Evolutionary conservation across 2,797 vertebrate genomes (phyloP).

Genomic region (Chiloscyllium punctatum): DNA sequence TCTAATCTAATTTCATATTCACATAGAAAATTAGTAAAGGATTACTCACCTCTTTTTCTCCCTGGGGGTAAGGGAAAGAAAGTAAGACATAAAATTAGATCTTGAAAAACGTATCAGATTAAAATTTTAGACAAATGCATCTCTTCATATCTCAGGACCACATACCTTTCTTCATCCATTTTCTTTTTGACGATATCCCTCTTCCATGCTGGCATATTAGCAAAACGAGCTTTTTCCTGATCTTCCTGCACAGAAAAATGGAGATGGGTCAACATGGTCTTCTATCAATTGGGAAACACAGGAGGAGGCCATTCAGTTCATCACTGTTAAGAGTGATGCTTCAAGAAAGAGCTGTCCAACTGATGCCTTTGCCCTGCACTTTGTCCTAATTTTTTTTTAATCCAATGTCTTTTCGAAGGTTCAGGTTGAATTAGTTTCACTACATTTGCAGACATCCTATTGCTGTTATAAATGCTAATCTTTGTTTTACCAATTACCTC

Average conservation of each 20-base stretch:
- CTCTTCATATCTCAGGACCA: not conserved
- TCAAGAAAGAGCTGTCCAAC: not conserved
- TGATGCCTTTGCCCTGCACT: not conserved
- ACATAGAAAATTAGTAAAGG: not conserved
- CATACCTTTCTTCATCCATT: conserved; percentile 84
- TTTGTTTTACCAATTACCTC: not conserved
- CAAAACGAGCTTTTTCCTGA: conserved; percentile 77
- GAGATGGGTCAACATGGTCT: conserved; percentile 12
- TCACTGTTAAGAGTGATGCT: not conserved
- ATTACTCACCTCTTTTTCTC: conserved; percentile 88
- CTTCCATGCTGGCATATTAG: conserved; percentile 91
- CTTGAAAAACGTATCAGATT: not conserved
- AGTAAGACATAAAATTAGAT: not conserved
- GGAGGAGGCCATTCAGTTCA: not conserved
- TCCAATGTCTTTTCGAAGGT: not conserved
- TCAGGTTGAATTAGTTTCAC: not conserved
- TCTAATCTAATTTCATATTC: too few species aligned
- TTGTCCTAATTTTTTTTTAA: not conserved
- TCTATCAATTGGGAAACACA: not conserved
- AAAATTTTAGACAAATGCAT: not conserved
- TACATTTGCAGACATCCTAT: not conserved
- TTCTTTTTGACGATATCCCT: conserved; percentile 96
- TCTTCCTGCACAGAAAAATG: conserved; percentile 64
- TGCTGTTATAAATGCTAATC: not conserved
- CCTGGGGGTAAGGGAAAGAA: conserved; percentile 53